Evolutionary conservation across 2,888 invertebrate species (phyloP).

Genomic region (Cosmia trapezina): DNA sequence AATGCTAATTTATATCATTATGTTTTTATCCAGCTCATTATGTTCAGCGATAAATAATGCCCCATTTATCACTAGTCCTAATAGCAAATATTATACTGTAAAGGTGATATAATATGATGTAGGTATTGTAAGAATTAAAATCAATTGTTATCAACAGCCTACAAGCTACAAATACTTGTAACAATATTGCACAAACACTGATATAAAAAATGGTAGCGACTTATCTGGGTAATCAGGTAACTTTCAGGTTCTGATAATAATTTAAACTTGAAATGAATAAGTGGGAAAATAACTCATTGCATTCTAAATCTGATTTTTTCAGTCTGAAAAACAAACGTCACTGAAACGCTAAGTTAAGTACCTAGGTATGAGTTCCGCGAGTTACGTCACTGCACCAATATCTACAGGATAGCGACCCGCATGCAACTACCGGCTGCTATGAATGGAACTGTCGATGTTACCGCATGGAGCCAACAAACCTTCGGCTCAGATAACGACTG

Average conservation of each 20-base stretch:
- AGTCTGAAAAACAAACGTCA: neutral
- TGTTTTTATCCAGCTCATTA: constrained; percentile 4
- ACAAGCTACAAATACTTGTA: neutral
- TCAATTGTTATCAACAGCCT: neutral
- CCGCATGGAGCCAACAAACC: neutral
- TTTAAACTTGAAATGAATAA: neutral
- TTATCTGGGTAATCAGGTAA: too few relatives aligned
- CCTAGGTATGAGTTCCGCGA: constrained; percentile 20
- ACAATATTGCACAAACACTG: too few relatives aligned
- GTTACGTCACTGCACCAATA: constrained; percentile 15
- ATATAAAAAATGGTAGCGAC: neutral
- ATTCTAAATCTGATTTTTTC: neutral
- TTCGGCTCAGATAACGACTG: constrained; percentile 13
- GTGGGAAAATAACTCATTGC: neutral
- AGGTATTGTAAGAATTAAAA: neutral
- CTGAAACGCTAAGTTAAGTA: neutral
- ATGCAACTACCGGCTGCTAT: constrained; percentile 13
- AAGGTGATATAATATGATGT: neutral
- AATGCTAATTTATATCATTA: constrained; percentile 21
- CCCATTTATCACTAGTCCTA: neutral
- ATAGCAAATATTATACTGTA: too few relatives aligned
- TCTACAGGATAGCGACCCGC: constrained; percentile 32
- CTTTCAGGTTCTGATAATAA: neutral
- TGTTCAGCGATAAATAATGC: neutral
- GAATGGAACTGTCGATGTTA: neutral